Base-by-base conservation (phyloP, 2,888 invertebrate species). In the Adelphocoris suturalis region DNA sequence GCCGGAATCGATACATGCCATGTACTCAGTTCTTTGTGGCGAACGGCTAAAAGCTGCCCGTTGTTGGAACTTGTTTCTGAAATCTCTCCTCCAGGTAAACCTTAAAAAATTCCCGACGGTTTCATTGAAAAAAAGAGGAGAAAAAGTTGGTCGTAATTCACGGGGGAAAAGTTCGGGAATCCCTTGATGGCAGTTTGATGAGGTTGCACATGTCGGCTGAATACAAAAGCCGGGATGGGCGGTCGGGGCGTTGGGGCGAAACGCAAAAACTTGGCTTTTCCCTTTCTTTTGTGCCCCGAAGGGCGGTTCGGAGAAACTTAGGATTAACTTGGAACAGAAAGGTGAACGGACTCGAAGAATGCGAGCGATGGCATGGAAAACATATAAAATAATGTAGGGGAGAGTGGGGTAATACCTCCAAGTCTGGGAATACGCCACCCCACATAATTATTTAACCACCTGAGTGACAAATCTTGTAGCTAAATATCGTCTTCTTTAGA, bases 141-240 rank as follows among this genome's bases (percentile, higher is more conserved):
- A 52, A 52, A 52, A 52, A 11, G 16, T 52, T 52, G 14, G 52
- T 11, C 52, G 52, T 52, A 16, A 52, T 52, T 52, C 52, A 16
- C 27, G 68, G 68, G n/a, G 23, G 23, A 23, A 19, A 68, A 68
- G 23, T 68, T 68, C 46, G 46, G 16, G 37, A 78, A 47, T 78
- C 37, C 46, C 78, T 78, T 78, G 78, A 78, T 78, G 78, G 47
- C 78, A 78, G 78, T 78, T 78, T 78, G 78, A 78, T 78, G 78
- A 47, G 46, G 78, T 76, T 78, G 78, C 78, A 47, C 78, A 47
- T 47, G 46, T 78, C 19, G 9, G 47, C 46, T 37, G 47, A 78
- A 78, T 47, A 78, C 78, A 46, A 78, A 47, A 78, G 11, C 19
- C 52, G 13, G 14, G 16, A 16, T 14, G 5, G 68, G n/a, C 27